phyloP scores from a whole-genome alignment of 2,797 vertebrate genomes.

The Streptopelia turtur region DNA sequence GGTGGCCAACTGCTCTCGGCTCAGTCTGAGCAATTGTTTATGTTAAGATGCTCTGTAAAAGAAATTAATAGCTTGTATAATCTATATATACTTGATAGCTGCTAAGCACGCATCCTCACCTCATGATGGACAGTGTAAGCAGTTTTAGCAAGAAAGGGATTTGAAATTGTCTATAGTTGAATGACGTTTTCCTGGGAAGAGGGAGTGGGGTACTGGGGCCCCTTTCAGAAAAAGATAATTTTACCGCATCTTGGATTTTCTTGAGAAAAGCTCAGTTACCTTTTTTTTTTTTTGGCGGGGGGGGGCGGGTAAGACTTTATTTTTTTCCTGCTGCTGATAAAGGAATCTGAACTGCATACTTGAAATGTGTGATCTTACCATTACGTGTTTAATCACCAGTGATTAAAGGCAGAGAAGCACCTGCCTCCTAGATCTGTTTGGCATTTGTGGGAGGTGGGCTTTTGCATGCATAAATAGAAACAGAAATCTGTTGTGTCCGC shows the following conservation, averaged over 20 bases:
- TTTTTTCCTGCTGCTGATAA: neutral
- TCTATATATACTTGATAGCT: neutral
- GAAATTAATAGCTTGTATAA: constrained; percentile 34
- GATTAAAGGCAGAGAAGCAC: neutral
- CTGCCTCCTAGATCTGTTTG: neutral
- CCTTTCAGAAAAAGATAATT: neutral
- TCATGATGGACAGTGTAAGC: neutral
- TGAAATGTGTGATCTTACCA: neutral
- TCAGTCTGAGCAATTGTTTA: constrained; percentile 71
- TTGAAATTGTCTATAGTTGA: neutral
- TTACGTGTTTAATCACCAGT: neutral
- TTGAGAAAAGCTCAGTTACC: neutral
- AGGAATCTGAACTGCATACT: neutral
- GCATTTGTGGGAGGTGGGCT: neutral
- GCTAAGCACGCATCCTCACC: neutral
- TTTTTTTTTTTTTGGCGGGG: neutral
- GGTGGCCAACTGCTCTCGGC: constrained; percentile 60
- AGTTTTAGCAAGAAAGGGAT: neutral
- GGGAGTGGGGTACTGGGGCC: neutral
- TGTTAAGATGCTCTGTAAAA: constrained; percentile 15
- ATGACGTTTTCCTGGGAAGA: neutral
- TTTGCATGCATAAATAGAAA: neutral
- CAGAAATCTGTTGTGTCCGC: neutral
- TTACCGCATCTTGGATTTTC: neutral
- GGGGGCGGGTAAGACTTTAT: neutral